These are phyloP conservation scores for Oenanthe oenanthe DNA, from an alignment of 2,113 vertebrate genomes.

Conservation along the genomic window DNA sequence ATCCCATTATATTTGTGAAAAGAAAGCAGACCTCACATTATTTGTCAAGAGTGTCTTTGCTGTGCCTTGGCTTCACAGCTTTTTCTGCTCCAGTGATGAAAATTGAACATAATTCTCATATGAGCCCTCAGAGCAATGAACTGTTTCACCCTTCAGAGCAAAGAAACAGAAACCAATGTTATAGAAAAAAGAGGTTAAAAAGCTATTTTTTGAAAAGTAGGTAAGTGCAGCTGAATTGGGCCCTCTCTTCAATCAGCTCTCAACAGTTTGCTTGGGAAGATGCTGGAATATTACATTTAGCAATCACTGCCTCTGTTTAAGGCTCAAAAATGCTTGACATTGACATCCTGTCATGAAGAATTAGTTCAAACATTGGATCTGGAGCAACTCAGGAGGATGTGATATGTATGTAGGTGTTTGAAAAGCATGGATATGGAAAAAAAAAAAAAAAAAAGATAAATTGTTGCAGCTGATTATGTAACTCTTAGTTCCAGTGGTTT, in stretches of 20 bases:
- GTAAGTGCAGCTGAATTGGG: neutral
- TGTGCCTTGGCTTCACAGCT: neutral
- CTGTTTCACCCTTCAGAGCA: neutral
- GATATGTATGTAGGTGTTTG: conserved; percentile 57
- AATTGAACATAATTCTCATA: conserved; percentile 5
- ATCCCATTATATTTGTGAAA: neutral
- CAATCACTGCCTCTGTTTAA: neutral
- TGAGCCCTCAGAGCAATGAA: neutral
- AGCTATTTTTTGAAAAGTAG: neutral
- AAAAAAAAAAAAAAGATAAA: neutral
- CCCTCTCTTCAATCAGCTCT: neutral
- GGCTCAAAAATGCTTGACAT: conserved; percentile 16
- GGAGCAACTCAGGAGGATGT: conserved; percentile 38
- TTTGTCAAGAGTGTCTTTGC: neutral
- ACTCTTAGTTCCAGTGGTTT: neutral
- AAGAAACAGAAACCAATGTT: neutral
- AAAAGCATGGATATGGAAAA: neutral
- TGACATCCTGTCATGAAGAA: conserved; percentile 49
- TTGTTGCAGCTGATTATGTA: conserved; percentile 17
- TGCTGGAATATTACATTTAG: neutral
- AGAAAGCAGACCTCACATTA: neutral
- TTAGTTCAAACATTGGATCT: conserved; percentile 40
- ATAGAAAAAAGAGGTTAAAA: neutral
- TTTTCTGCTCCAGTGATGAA: conserved; percentile 1
- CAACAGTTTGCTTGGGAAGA: neutral